phyloP scores from a whole-genome alignment of 2,888 invertebrate species.

The Dynastes grantii region DNA sequence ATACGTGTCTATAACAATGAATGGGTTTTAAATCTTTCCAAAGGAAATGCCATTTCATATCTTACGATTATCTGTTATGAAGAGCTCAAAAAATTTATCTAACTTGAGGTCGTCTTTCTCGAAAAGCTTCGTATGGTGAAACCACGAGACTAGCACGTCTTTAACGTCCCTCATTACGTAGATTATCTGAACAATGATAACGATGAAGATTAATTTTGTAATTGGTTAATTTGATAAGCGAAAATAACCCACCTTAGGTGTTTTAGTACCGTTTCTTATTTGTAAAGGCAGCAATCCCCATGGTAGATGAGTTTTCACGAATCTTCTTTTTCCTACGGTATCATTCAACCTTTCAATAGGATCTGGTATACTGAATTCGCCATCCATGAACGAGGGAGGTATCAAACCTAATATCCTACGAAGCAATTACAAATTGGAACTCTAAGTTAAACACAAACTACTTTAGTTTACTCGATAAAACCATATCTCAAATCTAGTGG shows the following conservation, averaged over 20 bases:
- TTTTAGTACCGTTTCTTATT: constrained; percentile 65
- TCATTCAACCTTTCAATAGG: constrained; percentile 7
- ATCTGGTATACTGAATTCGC: neutral
- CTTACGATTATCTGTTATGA: constrained; percentile 49
- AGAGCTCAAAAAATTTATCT: constrained; percentile 27
- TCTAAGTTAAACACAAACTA: neutral
- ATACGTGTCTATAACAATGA: constrained; percentile 58
- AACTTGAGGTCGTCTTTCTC: neutral
- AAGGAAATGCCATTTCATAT: neutral
- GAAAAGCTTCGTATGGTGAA: constrained; percentile 77
- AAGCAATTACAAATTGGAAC: neutral
- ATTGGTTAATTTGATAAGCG: too few relatives aligned
- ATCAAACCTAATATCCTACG: neutral
- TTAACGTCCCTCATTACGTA: constrained; percentile 83
- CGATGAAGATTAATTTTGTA: too few relatives aligned
- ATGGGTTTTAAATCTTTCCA: neutral
- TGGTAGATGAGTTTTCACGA: constrained; percentile 79
- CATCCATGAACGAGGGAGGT: too few relatives aligned
- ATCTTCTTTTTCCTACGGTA: constrained; percentile 70
- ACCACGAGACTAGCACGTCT: constrained; percentile 82
- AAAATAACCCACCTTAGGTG: constrained; percentile 63
- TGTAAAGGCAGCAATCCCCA: constrained; percentile 75
- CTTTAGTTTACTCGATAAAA: constrained; percentile 51
- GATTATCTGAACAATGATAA: constrained; percentile 72
- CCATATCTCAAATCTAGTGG: constrained; percentile 56